Percentiles rank a stretch among this genome's conserved stretches.
Evolutionary conservation across 2,113 vertebrate species (phyloP).

Genomic region (Kryptolebias marmoratus): DNA sequence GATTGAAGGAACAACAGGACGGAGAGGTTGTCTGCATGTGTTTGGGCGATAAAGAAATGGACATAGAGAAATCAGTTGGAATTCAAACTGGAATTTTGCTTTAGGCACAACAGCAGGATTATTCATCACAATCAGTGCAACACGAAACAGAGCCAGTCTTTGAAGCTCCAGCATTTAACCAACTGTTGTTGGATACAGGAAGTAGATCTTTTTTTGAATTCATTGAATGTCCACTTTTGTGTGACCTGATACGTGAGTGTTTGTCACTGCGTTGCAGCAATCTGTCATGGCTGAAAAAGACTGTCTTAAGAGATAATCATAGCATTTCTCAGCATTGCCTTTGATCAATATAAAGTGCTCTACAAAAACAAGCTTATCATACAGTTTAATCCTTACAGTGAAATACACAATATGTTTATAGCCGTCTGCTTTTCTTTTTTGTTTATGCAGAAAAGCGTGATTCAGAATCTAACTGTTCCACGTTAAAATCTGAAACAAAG

Average conservation of each 20-base stretch:
- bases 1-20: slow-evolving; percentile 10
- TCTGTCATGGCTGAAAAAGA: slow-evolving; percentile 42
- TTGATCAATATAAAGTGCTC: slow-evolving; percentile 4
- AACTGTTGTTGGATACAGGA: slow-evolving; percentile 44
- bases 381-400: background rate
- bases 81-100: slow-evolving; percentile 43
- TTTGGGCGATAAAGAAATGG: background rate
- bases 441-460: background rate
- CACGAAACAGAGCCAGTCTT: slow-evolving; percentile 25
- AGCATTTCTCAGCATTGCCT: slow-evolving; percentile 2
- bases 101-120: slow-evolving; percentile 29
- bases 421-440: background rate
- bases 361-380: slow-evolving; percentile 3
- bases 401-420: background rate
- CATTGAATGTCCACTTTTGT: slow-evolving; percentile 31
- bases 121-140: slow-evolving; percentile 28
- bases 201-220: slow-evolving; percentile 24
- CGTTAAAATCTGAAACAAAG: slow-evolving; percentile 15
- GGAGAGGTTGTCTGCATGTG: background rate
- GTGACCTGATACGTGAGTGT: slow-evolving; percentile 53
- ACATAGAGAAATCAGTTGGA: slow-evolving; percentile 24
- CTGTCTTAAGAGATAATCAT: slow-evolving; percentile 2
- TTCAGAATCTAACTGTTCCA: background rate
- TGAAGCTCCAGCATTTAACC: slow-evolving; percentile 21
- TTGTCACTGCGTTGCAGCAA: slow-evolving; percentile 35